These are phyloP conservation scores for Epicampocera succincta DNA, from an alignment of 2,888 invertebrate species.

Conservation along the genomic window DNA sequence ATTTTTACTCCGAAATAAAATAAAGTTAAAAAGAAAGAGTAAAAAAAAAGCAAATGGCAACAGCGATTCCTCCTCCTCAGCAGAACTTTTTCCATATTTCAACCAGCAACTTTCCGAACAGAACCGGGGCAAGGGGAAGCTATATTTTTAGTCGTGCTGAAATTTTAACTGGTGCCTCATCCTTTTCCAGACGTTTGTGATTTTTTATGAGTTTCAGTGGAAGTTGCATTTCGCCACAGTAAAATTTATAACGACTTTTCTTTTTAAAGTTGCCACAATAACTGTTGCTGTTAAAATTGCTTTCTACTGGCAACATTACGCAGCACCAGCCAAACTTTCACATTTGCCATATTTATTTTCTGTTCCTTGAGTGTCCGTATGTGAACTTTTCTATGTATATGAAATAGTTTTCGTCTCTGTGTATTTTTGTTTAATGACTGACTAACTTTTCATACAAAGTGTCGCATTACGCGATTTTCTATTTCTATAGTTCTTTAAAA, in stretches of 20 bases:
- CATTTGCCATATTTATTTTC: too few relatives aligned
- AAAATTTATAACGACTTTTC: constrained; percentile 49
- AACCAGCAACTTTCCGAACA: not conserved
- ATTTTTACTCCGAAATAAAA: not conserved
- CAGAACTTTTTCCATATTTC: not conserved
- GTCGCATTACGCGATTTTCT: too few relatives aligned
- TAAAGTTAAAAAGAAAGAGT: not conserved
- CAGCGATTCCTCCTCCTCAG: not conserved
- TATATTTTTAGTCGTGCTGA: not conserved
- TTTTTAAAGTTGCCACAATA: constrained; percentile 47
- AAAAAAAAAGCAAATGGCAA: constrained; percentile 16
- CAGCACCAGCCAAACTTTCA: not conserved
- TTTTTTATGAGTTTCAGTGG: not conserved
- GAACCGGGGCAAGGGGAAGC: not conserved
- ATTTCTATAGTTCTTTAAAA: too few relatives aligned
- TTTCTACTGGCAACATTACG: constrained; percentile 27
- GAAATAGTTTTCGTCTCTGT: too few relatives aligned
- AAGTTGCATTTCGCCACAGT: constrained; percentile 7
- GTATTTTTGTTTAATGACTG: too few relatives aligned
- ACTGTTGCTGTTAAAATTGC: constrained; percentile 48
- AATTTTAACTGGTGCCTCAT: constrained; percentile 2
- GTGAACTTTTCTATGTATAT: too few relatives aligned
- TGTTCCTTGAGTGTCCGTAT: too few relatives aligned
- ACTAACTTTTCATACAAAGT: too few relatives aligned
- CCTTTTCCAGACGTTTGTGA: not conserved